These are phyloP conservation scores for Erebia palarica DNA, from an alignment of 2,888 invertebrate species.

Conservation along the genomic window DNA sequence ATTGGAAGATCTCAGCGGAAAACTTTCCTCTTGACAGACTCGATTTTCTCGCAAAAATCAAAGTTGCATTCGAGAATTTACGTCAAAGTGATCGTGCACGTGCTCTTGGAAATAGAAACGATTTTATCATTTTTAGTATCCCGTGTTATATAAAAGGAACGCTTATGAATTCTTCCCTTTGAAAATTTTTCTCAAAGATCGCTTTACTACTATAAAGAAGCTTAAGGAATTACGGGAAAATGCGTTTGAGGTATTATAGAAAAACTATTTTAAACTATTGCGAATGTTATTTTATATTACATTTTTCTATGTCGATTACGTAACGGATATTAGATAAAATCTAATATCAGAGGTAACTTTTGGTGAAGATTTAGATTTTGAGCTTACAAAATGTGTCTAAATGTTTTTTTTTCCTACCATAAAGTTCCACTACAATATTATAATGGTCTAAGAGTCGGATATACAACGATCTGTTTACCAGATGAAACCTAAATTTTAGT, in stretches of 20 bases:
- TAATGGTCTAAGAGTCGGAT: too few species aligned
- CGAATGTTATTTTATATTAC: not conserved
- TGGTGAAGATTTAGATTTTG: too few species aligned
- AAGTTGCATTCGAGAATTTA: constrained; percentile 23
- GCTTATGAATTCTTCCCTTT: constrained; percentile 11
- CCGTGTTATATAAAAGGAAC: not conserved
- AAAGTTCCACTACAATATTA: too few species aligned
- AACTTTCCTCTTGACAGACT: constrained; percentile 11
- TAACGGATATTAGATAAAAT: too few species aligned
- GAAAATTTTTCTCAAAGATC: constrained; percentile 2
- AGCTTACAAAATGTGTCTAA: too few species aligned
- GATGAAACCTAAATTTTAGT: too few species aligned
- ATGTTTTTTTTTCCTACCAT: too few species aligned
- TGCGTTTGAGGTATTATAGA: not conserved
- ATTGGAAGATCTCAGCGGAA: constrained; percentile 9
- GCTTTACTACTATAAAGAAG: not conserved
- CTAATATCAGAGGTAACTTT: too few species aligned
- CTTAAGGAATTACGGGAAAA: not conserved
- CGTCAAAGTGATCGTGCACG: constrained; percentile 15
- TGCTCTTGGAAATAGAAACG: constrained; percentile 4
- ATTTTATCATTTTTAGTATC: constrained; percentile 5
- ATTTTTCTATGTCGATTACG: not conserved
- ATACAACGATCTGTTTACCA: too few species aligned
- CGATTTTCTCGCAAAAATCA: constrained; percentile 17
- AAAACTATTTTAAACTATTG: not conserved